Conservation (phyloP, 1,140 invertebrate genomes). For the Tribolium madens region DNA sequence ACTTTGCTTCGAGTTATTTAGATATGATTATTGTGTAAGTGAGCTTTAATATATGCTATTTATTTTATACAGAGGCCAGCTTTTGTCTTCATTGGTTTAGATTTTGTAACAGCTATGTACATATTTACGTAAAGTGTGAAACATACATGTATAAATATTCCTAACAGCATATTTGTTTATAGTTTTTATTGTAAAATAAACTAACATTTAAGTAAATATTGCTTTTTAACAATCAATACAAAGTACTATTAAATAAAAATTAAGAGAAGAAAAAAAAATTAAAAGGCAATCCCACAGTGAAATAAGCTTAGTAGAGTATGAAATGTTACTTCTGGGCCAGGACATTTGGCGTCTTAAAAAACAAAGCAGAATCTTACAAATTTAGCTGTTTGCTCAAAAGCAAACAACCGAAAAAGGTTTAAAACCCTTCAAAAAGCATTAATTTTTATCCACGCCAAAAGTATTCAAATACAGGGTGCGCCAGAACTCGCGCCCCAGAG, state of each 20-base stretch:
- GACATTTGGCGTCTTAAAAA: constrained; percentile 30
- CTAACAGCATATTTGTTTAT: constrained; percentile 53
- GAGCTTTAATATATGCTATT: constrained; percentile 11
- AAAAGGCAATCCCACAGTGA: too few species aligned
- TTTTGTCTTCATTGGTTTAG: not conserved
- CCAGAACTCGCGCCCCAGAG: too few species aligned
- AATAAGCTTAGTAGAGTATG: not conserved
- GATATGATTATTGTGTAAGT: too few species aligned
- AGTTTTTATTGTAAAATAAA: constrained; percentile 56
- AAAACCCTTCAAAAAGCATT: constrained; percentile 27
- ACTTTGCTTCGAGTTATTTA: too few species aligned
- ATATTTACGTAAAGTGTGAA: constrained; percentile 27
- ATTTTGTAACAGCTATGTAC: constrained; percentile 15
- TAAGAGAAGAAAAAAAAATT: too few species aligned
- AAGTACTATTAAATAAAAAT: too few species aligned
- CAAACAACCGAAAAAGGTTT: constrained; percentile 25
- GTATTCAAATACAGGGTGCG: too few species aligned
- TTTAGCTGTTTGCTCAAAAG: constrained; percentile 29
- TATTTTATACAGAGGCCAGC: not conserved
- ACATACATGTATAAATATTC: constrained; percentile 58
- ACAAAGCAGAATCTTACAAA: constrained; percentile 24
- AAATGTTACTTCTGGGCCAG: constrained; percentile 31
- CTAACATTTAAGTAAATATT: constrained; percentile 40
- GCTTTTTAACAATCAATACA: not conserved
- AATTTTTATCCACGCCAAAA: too few species aligned